phyloP scores from a whole-genome alignment of 2,113 vertebrate genomes.

The Felis catus region DNA sequence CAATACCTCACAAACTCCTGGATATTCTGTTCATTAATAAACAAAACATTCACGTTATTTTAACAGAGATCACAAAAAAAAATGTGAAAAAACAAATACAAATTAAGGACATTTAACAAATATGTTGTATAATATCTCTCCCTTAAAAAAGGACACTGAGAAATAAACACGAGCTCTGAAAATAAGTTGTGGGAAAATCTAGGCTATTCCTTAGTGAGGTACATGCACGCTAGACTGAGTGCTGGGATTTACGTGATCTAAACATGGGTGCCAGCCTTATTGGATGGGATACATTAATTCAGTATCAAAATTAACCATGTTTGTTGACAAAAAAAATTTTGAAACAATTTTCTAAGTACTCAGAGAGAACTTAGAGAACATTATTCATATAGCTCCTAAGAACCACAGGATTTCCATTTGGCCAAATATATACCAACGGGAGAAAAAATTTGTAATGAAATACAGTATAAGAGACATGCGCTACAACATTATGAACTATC shows the following conservation, averaged over 20 bases:
- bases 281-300: not conserved
- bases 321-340: not conserved
- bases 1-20: not conserved
- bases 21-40: not conserved
- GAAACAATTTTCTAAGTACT: not conserved
- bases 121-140: not conserved
- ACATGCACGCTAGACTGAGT: rapidly evolving
- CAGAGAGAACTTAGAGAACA: not conserved
- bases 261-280: not conserved
- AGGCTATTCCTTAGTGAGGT: not conserved
- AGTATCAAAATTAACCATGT: not conserved
- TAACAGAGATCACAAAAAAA: not conserved
- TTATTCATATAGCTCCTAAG: not conserved
- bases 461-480: not conserved
- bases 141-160: not conserved
- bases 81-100: not conserved
- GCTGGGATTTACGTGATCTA: not conserved
- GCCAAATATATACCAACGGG: not conserved
- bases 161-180: not conserved
- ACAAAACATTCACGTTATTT: not conserved
- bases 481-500: not conserved
- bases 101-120: not conserved
- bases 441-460: not conserved
- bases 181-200: not conserved
- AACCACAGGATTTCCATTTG: not conserved